phyloP scores from a whole-genome alignment of 2,797 vertebrate species.

The Anomalospiza imberbis region DNA sequence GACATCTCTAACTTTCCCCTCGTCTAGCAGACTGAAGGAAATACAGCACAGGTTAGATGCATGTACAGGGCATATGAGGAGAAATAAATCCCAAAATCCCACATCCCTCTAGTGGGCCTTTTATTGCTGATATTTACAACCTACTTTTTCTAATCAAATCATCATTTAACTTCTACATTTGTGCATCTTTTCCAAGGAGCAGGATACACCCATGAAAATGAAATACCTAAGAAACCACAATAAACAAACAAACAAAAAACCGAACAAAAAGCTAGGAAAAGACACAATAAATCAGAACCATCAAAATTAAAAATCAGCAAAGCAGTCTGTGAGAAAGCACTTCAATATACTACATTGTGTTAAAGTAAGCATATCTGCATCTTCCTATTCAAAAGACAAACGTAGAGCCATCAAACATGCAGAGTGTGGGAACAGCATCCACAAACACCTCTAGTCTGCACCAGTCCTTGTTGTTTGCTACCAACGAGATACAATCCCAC shows the following conservation, averaged over 20 bases:
- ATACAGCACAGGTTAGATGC: background rate
- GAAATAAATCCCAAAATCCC: background rate
- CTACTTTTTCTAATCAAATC: background rate
- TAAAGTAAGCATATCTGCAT: background rate
- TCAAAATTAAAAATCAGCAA: background rate
- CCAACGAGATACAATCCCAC: accelerated
- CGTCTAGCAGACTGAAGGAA: background rate
- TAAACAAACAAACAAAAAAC: background rate
- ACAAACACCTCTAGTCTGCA: background rate
- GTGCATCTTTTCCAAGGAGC: background rate
- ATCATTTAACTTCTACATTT: background rate
- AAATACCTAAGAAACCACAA: background rate
- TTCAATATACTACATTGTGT: background rate
- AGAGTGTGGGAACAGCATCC: background rate
- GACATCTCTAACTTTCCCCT: background rate
- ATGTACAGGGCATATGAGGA: background rate
- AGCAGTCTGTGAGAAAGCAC: background rate
- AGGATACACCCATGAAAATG: accelerated
- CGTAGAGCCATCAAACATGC: accelerated
- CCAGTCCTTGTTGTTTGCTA: background rate
- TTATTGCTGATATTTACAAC: background rate
- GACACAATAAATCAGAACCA: background rate
- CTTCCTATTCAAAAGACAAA: background rate
- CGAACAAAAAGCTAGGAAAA: background rate
- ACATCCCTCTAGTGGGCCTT: background rate